Evolutionary conservation across 2,113 vertebrate genomes (phyloP).

Genomic region (Pelodiscus sinensis): DNA sequence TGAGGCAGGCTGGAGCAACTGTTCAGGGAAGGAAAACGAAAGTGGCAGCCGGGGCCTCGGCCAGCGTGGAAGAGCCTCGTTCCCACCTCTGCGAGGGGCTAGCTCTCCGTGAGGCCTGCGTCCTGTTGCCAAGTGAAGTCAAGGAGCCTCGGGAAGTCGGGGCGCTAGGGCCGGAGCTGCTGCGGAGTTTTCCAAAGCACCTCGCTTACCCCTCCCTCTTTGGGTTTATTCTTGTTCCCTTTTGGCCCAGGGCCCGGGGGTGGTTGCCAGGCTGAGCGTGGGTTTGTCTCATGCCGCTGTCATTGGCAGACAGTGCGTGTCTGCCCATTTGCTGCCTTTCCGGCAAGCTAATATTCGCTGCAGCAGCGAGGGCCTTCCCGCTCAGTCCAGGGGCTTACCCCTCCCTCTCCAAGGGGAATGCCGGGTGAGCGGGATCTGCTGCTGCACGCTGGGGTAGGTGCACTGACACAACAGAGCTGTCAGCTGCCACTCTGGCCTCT

Average conservation of each 20-base stretch:
- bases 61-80: background rate
- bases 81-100: fast-evolving
- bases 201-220: fast-evolving
- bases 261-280: background rate
- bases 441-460: background rate
- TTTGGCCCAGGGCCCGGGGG: background rate
- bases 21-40: background rate
- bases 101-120: fast-evolving
- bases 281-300: background rate
- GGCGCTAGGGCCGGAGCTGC: background rate
- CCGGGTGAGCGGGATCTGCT: background rate
- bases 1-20: background rate
- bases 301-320: background rate
- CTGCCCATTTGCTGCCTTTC: background rate
- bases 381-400: background rate
- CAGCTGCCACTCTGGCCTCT: background rate
- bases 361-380: too few relatives aligned
- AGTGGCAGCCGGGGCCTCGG: background rate
- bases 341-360: too few relatives aligned
- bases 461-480: background rate
- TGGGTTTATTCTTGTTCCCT: background rate
- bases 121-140: background rate
- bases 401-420: background rate
- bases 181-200: background rate
- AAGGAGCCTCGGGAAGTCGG: background rate